A percentile compares a stretch with the other conserved stretches of the same genome.
phyloP scores from a whole-genome alignment of 2,888 invertebrate genomes.

The Pyrrhopygopsis socrates region DNA sequence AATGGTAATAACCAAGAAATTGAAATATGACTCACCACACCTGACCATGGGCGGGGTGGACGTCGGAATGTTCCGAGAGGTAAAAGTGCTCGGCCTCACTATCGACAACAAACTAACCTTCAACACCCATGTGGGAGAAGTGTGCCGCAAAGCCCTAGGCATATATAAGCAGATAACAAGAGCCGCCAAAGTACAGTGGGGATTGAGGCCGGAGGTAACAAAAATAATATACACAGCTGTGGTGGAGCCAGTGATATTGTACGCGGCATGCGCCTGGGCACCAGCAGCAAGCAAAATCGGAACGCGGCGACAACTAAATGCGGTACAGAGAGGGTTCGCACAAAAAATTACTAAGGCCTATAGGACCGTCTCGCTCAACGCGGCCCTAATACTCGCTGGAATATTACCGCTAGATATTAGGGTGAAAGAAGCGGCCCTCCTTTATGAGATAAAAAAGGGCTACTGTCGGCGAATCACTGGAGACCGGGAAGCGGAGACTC shows the following conservation, averaged over 20 bases:
- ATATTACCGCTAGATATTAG: not conserved
- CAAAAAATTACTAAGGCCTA: slow-evolving; percentile 1
- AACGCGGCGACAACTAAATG: not conserved
- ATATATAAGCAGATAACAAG: not conserved
- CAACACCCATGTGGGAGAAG: not conserved
- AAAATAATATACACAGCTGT: not conserved
- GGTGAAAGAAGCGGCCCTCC: not conserved
- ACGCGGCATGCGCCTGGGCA: slow-evolving; percentile 10
- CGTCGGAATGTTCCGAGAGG: not conserved
- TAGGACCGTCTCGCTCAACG: not conserved
- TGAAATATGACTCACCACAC: too few species aligned
- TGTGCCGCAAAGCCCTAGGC: not conserved
- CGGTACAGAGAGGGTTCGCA: not conserved
- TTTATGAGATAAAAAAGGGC: not conserved
- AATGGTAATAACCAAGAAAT: not conserved
- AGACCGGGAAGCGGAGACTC: not conserved
- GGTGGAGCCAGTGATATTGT: not conserved
- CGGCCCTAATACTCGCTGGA: not conserved
- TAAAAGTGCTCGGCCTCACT: slow-evolving; percentile 26
- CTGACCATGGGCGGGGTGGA: too few species aligned
- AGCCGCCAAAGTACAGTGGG: not conserved
- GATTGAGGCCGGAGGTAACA: not conserved
- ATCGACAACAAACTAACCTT: slow-evolving; percentile 18
- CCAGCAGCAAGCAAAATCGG: not conserved
- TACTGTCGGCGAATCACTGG: not conserved